Evolutionary conservation across 2,888 invertebrate species (phyloP).

Genomic region (Carabus problematicus): DNA sequence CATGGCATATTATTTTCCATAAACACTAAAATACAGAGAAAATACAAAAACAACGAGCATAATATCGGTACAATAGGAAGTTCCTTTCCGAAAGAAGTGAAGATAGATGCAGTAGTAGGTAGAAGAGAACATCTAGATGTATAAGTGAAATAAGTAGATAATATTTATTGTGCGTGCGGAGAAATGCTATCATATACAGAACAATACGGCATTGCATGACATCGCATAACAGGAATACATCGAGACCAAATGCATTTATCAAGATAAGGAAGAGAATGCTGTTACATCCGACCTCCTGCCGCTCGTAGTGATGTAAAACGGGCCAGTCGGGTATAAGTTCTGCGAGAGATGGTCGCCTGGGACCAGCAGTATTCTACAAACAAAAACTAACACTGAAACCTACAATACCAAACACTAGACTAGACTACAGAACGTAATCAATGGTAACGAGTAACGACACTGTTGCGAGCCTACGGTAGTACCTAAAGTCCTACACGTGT

Average conservation of each 20-base stretch:
- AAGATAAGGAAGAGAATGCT: slow-evolving; percentile 44
- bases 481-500: slow-evolving; percentile 2
- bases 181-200: slow-evolving; percentile 18
- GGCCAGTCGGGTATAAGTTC: slow-evolving; percentile 98
- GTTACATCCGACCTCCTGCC: slow-evolving; percentile 80
- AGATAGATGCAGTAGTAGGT: slow-evolving; percentile 19
- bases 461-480: slow-evolving; percentile 1
- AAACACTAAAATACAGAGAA: slow-evolving; percentile 18
- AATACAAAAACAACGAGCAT: slow-evolving; percentile 32
- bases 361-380: slow-evolving; percentile 62
- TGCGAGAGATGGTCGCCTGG: slow-evolving; percentile 87
- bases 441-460: too few species aligned
- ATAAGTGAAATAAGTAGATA: slow-evolving; percentile 21
- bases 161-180: slow-evolving; percentile 1
- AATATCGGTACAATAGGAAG: slow-evolving; percentile 13
- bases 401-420: slow-evolving; percentile 37
- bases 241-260: slow-evolving; percentile 40
- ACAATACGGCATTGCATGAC: slow-evolving; percentile 29
- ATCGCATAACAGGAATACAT: slow-evolving; percentile 44
- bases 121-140: slow-evolving; percentile 13
- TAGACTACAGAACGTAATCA: too few species aligned
- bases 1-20: slow-evolving; percentile 1
- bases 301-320: slow-evolving; percentile 81
- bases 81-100: slow-evolving; percentile 28
- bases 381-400: slow-evolving; percentile 58